Evolutionary conservation across 1,140 invertebrate species (phyloP).

Genomic region (Choristoneura fumiferana): DNA sequence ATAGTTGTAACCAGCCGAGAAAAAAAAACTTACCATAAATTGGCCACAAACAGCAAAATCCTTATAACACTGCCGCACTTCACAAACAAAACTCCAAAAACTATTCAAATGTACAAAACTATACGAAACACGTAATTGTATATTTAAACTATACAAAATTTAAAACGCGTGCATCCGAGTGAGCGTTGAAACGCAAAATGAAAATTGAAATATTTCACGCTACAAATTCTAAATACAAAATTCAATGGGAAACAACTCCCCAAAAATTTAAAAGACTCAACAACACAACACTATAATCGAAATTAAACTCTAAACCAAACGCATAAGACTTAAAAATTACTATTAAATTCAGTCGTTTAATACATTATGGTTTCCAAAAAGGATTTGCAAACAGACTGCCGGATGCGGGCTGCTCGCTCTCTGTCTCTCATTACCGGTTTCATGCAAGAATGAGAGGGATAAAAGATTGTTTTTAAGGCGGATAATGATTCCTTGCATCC

Average conservation of each 20-base stretch:
- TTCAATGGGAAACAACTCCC: constrained; percentile 1
- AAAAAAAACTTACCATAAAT: too few relatives aligned
- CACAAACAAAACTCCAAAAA: too few relatives aligned
- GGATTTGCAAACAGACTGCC: constrained; percentile 48
- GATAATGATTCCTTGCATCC: constrained; percentile 70
- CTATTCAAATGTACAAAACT: too few relatives aligned
- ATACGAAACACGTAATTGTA: too few relatives aligned
- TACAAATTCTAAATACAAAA: constrained; percentile 1
- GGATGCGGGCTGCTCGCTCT: constrained; percentile 44
- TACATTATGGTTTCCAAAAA: constrained; percentile 14
- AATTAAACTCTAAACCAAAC: neutral
- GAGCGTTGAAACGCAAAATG: too few relatives aligned
- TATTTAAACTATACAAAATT: too few relatives aligned
- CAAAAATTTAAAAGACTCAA: too few relatives aligned
- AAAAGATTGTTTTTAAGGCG: constrained; percentile 57
- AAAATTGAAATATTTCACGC: too few relatives aligned
- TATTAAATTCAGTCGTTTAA: neutral
- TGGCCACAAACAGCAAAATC: too few relatives aligned
- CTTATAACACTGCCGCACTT: too few relatives aligned
- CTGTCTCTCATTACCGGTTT: constrained; percentile 30
- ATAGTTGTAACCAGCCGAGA: too few relatives aligned
- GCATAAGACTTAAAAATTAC: neutral
- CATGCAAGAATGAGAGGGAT: constrained; percentile 32
- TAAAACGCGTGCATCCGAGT: too few relatives aligned
- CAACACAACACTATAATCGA: neutral